Percentiles rank a stretch among this genome's conserved stretches.
phyloP scores from a whole-genome alignment of 2,113 vertebrate genomes.

The Microcebus jonahi region DNA sequence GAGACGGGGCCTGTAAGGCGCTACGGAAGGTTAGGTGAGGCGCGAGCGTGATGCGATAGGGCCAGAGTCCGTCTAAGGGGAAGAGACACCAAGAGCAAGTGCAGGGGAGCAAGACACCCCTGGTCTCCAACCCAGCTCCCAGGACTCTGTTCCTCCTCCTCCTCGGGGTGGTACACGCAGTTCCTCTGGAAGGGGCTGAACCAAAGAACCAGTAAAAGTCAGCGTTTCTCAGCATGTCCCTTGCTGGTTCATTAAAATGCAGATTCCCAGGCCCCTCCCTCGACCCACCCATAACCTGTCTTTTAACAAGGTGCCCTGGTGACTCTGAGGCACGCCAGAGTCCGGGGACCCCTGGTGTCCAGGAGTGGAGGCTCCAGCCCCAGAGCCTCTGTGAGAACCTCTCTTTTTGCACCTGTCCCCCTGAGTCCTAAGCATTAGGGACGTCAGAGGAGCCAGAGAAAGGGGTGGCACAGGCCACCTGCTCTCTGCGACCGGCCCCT shows the following conservation, averaged over 20 bases:
- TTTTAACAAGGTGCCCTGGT: not conserved
- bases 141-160: not conserved
- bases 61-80: not conserved
- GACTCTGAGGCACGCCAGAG: not conserved
- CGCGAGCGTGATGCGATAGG: not conserved
- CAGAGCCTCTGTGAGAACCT: not conserved
- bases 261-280: not conserved
- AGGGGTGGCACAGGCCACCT: not conserved
- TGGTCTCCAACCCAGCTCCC: not conserved
- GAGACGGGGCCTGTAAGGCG: too few species aligned
- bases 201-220: not conserved
- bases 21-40: not conserved
- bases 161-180: not conserved
- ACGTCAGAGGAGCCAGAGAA: too few species aligned
- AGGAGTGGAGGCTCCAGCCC: too few species aligned
- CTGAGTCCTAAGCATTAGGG: not conserved
- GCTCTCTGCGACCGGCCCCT: not conserved
- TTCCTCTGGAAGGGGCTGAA: not conserved
- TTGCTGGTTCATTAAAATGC: not conserved
- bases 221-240: not conserved
- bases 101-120: not conserved
- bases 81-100: not conserved
- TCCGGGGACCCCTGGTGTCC: not conserved
- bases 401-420: not conserved
- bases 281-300: not conserved